These are phyloP conservation scores for Otus sunia DNA, from an alignment of 2,113 vertebrate species.

Conservation along the genomic window DNA sequence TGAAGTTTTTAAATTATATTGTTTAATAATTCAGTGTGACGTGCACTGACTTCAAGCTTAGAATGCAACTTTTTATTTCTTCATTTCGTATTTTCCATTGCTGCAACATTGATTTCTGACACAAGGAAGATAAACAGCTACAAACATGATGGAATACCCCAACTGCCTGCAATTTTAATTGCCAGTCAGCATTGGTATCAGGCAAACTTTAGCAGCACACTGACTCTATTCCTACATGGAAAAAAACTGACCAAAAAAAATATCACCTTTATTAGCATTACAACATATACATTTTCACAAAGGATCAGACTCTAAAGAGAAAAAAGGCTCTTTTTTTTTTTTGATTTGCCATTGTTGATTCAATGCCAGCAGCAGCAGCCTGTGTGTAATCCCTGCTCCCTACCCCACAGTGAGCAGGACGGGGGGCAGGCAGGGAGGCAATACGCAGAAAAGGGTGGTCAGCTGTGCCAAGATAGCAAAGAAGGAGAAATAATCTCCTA, in stretches of 20 bases:
- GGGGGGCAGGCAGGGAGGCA: neutral
- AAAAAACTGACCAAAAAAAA: neutral
- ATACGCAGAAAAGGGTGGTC: neutral
- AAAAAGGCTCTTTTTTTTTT: neutral
- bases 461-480: neutral
- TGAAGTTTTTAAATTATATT: constrained; percentile 17
- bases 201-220: neutral
- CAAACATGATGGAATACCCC: neutral
- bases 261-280: neutral
- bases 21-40: constrained; percentile 4
- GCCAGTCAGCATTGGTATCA: neutral
- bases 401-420: neutral
- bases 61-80: neutral
- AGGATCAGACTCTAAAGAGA: neutral
- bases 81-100: constrained; percentile 4
- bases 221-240: neutral
- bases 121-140: constrained; percentile 1
- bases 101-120: constrained; percentile 15
- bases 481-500: neutral
- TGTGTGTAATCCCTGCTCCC: neutral
- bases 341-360: neutral
- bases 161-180: neutral
- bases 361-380: neutral
- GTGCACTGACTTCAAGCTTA: neutral
- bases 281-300: neutral